Percentiles rank a stretch among this genome's conserved stretches.
Conservation (phyloP, 1,140 invertebrate genomes). For the Papilio polytes region DNA sequence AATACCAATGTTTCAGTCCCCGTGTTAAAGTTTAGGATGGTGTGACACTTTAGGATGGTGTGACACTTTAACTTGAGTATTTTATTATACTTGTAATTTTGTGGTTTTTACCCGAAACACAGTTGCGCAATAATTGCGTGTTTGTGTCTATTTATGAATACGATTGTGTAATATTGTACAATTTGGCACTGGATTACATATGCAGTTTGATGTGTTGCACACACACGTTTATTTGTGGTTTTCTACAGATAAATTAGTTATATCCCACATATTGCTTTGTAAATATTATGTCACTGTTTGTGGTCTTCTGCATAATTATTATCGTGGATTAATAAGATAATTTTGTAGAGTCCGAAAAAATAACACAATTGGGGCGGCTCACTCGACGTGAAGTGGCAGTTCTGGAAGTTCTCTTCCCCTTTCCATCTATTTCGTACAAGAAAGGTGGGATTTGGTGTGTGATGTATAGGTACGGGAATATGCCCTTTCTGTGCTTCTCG, state of each 20-base stretch:
- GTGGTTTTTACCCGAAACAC: background rate
- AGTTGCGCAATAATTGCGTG: conserved; percentile 3
- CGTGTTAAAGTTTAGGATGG: background rate
- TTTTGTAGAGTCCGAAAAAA: too few relatives aligned
- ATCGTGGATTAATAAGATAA: background rate
- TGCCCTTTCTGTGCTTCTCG: too few relatives aligned
- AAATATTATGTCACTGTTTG: background rate
- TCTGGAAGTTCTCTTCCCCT: too few relatives aligned
- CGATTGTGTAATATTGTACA: conserved; percentile 28
- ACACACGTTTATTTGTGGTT: background rate
- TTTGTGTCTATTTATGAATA: conserved; percentile 14
- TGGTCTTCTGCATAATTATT: background rate
- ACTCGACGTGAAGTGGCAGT: too few relatives aligned
- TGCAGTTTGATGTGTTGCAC: background rate
- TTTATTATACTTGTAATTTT: background rate
- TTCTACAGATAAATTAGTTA: background rate
- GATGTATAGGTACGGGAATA: too few relatives aligned
- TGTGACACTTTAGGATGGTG: too few relatives aligned
- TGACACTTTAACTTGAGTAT: background rate
- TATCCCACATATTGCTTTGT: background rate
- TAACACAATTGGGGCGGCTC: too few relatives aligned
- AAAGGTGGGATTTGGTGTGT: too few relatives aligned
- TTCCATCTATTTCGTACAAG: too few relatives aligned
- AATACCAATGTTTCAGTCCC: too few relatives aligned
- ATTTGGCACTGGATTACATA: conserved; percentile 11